Base-by-base conservation (phyloP, 2,888 invertebrate species). In the Cecidostiba fungosa region DNA sequence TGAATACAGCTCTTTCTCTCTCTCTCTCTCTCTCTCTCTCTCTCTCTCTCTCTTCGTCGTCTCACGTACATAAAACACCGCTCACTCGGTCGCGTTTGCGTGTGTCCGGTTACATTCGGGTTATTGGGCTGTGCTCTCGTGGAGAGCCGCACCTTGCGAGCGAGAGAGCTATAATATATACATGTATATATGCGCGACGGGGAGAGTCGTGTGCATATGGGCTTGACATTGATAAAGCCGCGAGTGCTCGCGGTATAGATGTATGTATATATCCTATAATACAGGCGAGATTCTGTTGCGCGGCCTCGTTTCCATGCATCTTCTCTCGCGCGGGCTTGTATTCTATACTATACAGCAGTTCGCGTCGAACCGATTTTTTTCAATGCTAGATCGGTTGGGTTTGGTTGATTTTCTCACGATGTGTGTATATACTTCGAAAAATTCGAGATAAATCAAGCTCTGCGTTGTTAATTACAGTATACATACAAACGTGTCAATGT, bases 41-140 rank as follows among this genome's bases (percentile, higher is more conserved):
- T 87, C 78, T 70, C 72, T 84, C 83, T 73, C 66, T 82, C 72
- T 84, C 19, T 77, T 76, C 29, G 47, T 32, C 47, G 19, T 70
- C 32, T 39, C 36, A 6, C 62, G 6, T 19, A 10, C 19, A 6
- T 14, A 19, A 26, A n/a, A 26, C 50, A n/a, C 77, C 81, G 82
- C 85, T 83, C 85, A 84, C 86, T 85, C 80, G 86, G 80, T 50
- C 76, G 43, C 72, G 79, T 81, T 80, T 82, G 85, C 86, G 88
- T 88, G 89, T 88, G 89, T 90, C 90, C 90, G 90, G 90, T 90
- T 90, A 89, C 89, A 90, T 90, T 90, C 90, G 90, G 90, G 90
- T 90, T 90, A 90, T 90, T 90, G 89, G 90, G 90, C 90, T 90
- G 89, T 88, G 88, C 72, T 50, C 73, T 39, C 23, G 73, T 3